Evolutionary conservation across 2,888 invertebrate species (phyloP), one percentile per base, ranked within the genome.

Genomic region (Eledona agricola): DNA sequence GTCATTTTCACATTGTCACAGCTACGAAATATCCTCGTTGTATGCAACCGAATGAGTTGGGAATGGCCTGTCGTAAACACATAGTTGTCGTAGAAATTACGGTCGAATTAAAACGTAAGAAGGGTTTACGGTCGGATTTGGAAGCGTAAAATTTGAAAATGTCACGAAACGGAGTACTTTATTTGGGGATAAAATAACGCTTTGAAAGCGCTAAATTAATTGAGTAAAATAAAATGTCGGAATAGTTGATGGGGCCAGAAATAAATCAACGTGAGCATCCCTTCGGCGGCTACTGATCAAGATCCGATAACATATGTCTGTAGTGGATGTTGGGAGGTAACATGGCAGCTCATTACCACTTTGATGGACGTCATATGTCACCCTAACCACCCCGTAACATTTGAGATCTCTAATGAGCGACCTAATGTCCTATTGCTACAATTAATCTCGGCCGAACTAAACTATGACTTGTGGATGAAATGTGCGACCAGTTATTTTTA

Each of bases 371-470:
- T 57, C 59, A 60, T 62, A 57, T 57, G 54, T 60, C 60, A 55
- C 58, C 53, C 29, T 47, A 26, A 42, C 38, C 35, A 40, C 43
- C 53, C 43, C 40, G 35, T 15, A 51, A 26, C 26, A 35, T 45
- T 32, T 34, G 61, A 59, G 57, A 54, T 37, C 57, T 60, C 57
- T 63, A 64, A 63, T 64, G 62, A 60, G 58, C 58, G 54, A 57
- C 57, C 53, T 43, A 57, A 59, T 60, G 60, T 59, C 60, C 61
- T 57, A 62, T 53, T 60, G 60, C 56, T 59, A 60, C 62, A 62
- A 65, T 63, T 65, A 62, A 65, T 65, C 60, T 61, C 35, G 57
- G 57, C 56, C 62, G 55, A 59, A 64, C 46, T 47, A n/a, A n/a
- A n/a, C n/a, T n/a, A n/a, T n/a, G n/a, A n/a, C n/a, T n/a, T n/a